A percentile compares a stretch with the other conserved stretches of the same genome.
Evolutionary conservation across 2,113 vertebrate genomes (phyloP).

Genomic region (Micronycteris hirsuta): DNA sequence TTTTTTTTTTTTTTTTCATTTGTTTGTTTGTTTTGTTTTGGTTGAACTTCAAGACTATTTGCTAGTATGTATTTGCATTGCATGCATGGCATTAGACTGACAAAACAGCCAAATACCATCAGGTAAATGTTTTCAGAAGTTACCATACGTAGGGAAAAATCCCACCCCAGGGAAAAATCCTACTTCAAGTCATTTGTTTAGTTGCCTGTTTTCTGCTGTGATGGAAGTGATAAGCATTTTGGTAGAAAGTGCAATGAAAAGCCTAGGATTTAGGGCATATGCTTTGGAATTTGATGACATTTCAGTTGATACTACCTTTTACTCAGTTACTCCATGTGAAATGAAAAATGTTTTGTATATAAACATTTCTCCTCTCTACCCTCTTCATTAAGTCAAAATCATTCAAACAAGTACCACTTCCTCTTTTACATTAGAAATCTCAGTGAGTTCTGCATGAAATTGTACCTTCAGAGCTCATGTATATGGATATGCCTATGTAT

Average conservation of each 20-base stretch:
- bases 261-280: neutral
- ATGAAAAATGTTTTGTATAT: neutral
- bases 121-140: neutral
- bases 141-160: neutral
- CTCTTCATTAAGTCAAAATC: neutral
- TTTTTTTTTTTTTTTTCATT: neutral
- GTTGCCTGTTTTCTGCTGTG: neutral
- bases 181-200: neutral
- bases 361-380: neutral
- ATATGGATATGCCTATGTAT: neutral
- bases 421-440: neutral
- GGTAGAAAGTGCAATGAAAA: neutral
- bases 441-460: neutral
- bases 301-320: neutral
- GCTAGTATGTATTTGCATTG: neutral
- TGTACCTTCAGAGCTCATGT: neutral
- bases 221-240: neutral
- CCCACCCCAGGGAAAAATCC: neutral
- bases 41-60: neutral
- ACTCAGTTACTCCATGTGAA: neutral
- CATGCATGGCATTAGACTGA: neutral
- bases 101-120: neutral
- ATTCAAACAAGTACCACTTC: neutral
- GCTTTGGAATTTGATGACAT: neutral
- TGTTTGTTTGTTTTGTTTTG: no score